A percentile compares a stretch with the other conserved stretches of the same genome.
These are phyloP conservation scores for Yponomeuta plumbellus DNA, from an alignment of 2,888 invertebrate genomes.

Conservation along the genomic window DNA sequence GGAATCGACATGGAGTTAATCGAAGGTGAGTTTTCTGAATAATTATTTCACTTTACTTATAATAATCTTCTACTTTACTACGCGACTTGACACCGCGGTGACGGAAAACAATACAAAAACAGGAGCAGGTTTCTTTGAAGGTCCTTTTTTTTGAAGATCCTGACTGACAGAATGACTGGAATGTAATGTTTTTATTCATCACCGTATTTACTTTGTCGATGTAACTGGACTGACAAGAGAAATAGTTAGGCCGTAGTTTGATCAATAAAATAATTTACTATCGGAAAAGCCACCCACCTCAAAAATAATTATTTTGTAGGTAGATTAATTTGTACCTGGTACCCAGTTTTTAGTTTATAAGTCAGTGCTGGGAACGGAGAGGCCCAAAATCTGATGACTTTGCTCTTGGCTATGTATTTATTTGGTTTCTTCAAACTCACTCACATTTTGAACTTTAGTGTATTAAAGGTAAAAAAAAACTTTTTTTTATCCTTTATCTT, in stretches of 20 bases:
- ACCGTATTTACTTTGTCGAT: no score
- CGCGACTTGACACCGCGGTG: slow-evolving; percentile 20
- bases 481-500: no score
- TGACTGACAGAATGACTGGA: background rate
- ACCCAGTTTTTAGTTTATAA: background rate
- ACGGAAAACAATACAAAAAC: slow-evolving; percentile 27
- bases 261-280: no score
- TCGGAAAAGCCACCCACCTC: background rate
- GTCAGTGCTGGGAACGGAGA: background rate
- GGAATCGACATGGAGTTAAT: slow-evolving; percentile 68
- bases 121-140: slow-evolving; percentile 32
- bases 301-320: background rate
- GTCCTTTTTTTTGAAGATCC: slow-evolving; percentile 13
- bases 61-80: slow-evolving; percentile 10
- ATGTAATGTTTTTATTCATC: background rate
- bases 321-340: background rate
- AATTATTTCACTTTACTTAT: slow-evolving; percentile 21
- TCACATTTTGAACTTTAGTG: no score
- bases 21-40: slow-evolving; percentile 55
- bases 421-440: no score
- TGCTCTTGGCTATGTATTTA: no score
- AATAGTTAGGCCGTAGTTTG: no score
- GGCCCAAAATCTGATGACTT: no score
- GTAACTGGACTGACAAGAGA: no score
- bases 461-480: no score